These are phyloP conservation scores for Ormia ochracea DNA, from an alignment of 2,888 invertebrate species.

Conservation along the genomic window DNA sequence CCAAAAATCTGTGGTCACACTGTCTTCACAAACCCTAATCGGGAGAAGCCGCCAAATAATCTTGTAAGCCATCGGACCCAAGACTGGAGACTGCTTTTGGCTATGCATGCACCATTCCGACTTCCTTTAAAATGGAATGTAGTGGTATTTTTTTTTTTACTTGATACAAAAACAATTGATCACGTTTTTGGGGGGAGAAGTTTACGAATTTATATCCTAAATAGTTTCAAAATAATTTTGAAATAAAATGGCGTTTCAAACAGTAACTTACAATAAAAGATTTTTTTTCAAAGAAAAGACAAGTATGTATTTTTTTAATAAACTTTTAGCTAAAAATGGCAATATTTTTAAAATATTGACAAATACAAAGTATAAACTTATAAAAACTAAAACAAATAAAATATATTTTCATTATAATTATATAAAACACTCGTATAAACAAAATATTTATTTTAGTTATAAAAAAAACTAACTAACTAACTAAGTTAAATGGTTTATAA, in stretches of 20 bases:
- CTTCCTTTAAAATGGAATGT: too few species aligned
- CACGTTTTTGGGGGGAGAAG: too few species aligned
- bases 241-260: neutral
- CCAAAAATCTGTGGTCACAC: too few species aligned
- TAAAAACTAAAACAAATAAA: neutral
- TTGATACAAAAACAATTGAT: too few species aligned
- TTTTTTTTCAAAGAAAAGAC: constrained; percentile 25
- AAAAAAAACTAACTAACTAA: neutral
- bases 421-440: constrained; percentile 30
- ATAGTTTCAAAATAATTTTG: neutral
- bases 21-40: too few species aligned
- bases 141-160: too few species aligned
- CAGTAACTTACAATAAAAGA: constrained; percentile 12
- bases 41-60: too few species aligned
- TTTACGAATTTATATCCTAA: neutral
- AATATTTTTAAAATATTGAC: constrained; percentile 54
- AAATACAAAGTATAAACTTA: neutral
- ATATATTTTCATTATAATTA: constrained; percentile 56
- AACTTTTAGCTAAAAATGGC: constrained; percentile 28
- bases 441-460: constrained; percentile 9
- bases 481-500: constrained; percentile 46
- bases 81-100: too few species aligned
- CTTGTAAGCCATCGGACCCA: too few species aligned
- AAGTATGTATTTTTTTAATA: constrained; percentile 32
- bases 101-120: too few species aligned